These are phyloP conservation scores for Oxyura jamaicensis DNA, from an alignment of 2,113 vertebrate genomes.

Conservation along the genomic window DNA sequence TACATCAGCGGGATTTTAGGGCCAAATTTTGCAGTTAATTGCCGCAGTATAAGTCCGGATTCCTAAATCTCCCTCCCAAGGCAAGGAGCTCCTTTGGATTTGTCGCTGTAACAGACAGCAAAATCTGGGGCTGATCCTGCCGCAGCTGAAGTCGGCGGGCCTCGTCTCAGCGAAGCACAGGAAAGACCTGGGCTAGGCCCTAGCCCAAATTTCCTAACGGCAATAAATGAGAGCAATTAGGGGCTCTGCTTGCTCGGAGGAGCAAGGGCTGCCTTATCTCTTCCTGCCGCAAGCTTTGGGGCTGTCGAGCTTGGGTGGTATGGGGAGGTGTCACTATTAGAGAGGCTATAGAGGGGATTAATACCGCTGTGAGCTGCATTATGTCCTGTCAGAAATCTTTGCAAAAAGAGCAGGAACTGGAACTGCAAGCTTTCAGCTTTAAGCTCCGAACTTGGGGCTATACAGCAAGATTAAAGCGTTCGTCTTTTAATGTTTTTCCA, in stretches of 20 bases:
- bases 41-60: neutral
- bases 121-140: neutral
- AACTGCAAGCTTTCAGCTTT: slow-evolving; percentile 39
- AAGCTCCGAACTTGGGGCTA: slow-evolving; percentile 27
- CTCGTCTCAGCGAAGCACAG: neutral
- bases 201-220: neutral
- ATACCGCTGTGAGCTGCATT: neutral
- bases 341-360: slow-evolving; percentile 38
- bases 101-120: neutral
- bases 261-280: slow-evolving; percentile 11
- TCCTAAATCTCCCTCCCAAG: neutral
- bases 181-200: neutral
- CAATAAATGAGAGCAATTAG: slow-evolving; percentile 43
- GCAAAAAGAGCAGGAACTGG: slow-evolving; percentile 16
- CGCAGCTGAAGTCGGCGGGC: fast-evolving
- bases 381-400: slow-evolving; percentile 33
- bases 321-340: slow-evolving; percentile 18
- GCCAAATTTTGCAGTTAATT: slow-evolving; percentile 49
- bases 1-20: slow-evolving; percentile 47
- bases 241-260: neutral
- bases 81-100: neutral
- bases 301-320: neutral
- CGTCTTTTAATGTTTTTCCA: neutral
- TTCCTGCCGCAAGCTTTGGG: neutral
- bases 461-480: neutral